Conservation (phyloP, 2,888 invertebrate genomes). For the Dolomedes plantarius region DNA sequence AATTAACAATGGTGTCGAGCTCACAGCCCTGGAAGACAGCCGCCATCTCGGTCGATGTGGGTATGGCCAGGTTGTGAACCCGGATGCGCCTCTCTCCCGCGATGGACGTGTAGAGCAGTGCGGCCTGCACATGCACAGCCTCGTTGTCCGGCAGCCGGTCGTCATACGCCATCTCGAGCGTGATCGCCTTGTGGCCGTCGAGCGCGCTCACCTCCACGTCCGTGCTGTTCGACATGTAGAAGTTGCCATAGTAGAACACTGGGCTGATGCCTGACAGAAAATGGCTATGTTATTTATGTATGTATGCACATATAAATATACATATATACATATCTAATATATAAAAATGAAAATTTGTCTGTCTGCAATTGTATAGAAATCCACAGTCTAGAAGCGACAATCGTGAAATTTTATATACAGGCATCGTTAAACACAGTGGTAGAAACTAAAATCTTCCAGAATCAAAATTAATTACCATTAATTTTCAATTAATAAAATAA, state of each 20-base stretch:
- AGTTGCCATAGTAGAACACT: constrained; percentile 97
- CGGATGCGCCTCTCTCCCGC: constrained; percentile 91
- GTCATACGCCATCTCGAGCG: constrained; percentile 98
- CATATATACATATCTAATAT: too few species aligned
- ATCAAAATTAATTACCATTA: too few species aligned
- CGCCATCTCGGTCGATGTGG: constrained; percentile 87
- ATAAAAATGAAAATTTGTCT: too few species aligned
- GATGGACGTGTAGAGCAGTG: constrained; percentile 89
- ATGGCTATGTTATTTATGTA: too few species aligned
- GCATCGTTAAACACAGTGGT: too few species aligned
- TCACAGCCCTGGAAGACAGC: constrained; percentile 96
- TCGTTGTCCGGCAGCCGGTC: constrained; percentile 97
- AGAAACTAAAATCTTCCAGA: too few species aligned
- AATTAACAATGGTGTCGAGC: constrained; percentile 92
- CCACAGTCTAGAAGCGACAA: too few species aligned
- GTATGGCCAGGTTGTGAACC: constrained; percentile 85
- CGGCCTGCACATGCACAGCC: constrained; percentile 93
- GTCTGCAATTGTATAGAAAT: too few species aligned
- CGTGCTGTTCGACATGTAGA: constrained; percentile 98
- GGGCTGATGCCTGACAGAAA: constrained; percentile 87
- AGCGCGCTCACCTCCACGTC: constrained; percentile 96
- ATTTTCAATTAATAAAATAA: too few species aligned
- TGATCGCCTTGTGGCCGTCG: constrained; percentile 86
- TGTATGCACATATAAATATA: too few species aligned
- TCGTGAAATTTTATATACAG: too few species aligned